Base-by-base conservation (phyloP, 2,113 vertebrate genomes). In the Axis porcinus region DNA sequence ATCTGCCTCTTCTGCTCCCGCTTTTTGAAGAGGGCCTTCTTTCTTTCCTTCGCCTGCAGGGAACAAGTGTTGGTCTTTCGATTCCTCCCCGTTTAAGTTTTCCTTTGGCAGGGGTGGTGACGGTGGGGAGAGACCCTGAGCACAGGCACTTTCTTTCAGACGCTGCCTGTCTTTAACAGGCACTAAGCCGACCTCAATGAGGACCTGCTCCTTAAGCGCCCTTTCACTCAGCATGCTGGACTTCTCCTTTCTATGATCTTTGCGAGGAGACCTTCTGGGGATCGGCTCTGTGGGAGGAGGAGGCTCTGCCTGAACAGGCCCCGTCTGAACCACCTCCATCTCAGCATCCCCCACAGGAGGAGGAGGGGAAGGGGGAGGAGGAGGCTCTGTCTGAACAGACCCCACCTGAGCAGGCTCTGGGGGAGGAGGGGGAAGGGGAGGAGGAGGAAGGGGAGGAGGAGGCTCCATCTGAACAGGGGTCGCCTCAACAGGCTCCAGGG, bases 11-110 rank as follows among this genome's bases (percentile, higher is more conserved):
- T 54, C 96, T 86, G 90, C 94, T 89, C 93, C 94, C 58, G 57
- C 97, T 78, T 96, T 92, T 76, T 85, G 60, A 88, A 21, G 30
- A 89, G 27, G 33, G 43, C 62, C 7, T 89, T 95, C 96, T 92
- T 94, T 5, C 10, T 28, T 60, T 84, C 90, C 93, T 87, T 78
- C 85, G 17, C 52, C 87, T 58, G 52, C 97, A 1, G 1, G 43
- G 87, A 83, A 19, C 33, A 74, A 88, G 88, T 98, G 98, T 95
- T 98, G 98, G 95, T 98, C 98, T 98, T 95, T 55, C 16, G 57
- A 36, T 40, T 97, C 97, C 84, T 19, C 95, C 87, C 23, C 47
- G n/a, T 90, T 67, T 14, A 90, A 14, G 28, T 55, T 84, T 84
- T 91, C 95, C 92, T 52, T 76, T 88, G 96, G 91, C 86, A 82